Base-by-base conservation (phyloP, 2,113 vertebrate species). In the Sclerurus mexicanus region DNA sequence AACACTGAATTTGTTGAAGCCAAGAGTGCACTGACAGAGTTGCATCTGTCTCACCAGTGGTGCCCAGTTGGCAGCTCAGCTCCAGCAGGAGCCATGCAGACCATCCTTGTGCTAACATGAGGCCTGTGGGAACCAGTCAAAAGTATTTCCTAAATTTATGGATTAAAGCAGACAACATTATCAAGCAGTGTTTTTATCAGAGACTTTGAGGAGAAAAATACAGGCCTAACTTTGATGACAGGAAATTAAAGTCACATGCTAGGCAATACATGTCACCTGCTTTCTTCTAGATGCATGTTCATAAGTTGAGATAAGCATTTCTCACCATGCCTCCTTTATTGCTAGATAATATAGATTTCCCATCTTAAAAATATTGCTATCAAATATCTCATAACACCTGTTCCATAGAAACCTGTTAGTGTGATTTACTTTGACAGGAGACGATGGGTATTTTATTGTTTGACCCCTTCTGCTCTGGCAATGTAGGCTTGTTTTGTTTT, bases 331-430 rank as follows among this genome's bases (percentile, higher is more conserved):
- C 8, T 40, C 50, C 27, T 95, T 89, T 95, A 91, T 93, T 95
- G 91, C 77, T 94, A 95, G 78, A 83, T 95, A 90, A 94, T 95
- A 96, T 44, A 95, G 86, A 94, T 94, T 94, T 96, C 68, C 72
- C 86, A 93, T 95, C 86, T 93, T 95, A 89, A 96, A 97, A 97
- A 95, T 95, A 96, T 95, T 96, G 88, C 95, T 93, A 97, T 95
- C 91, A 95, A 94, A 56, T 91, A 96, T 92, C 83, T 95, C 95
- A 93, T 97, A 96, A 93, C 0, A 4, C 39, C 83, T 86, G 78
- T 89, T 67, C 88, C 89, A 93, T 80, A 93, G 95, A 82, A 95
- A 93, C 93, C 72, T 92, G 91, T 97, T 96, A 92, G 91, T 60
- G 75, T 92, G 91, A 97, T 97, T 97, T 96, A 93, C 62, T 97